phyloP scores from a whole-genome alignment of 2,113 vertebrate genomes.

The Scartelaos histophorus region DNA sequence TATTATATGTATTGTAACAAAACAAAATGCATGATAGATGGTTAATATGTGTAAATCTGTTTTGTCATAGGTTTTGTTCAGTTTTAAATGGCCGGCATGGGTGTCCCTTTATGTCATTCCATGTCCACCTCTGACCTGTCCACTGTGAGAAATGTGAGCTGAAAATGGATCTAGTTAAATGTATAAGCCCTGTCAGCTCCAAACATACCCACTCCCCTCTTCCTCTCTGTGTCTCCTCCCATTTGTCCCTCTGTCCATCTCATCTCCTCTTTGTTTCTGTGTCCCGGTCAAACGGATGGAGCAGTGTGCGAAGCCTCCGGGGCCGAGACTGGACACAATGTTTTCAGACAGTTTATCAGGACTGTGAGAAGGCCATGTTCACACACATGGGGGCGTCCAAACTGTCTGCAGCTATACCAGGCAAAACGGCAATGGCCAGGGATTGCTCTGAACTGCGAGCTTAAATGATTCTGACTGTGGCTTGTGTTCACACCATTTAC shows the following conservation, averaged over 20 bases:
- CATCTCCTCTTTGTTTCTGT: slow-evolving; percentile 1
- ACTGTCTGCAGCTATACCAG: slow-evolving; percentile 34
- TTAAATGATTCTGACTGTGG: slow-evolving; percentile 28
- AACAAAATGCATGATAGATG: no score
- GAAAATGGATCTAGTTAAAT: slow-evolving; percentile 26
- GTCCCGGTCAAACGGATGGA: slow-evolving; percentile 17
- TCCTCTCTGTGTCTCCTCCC: slow-evolving; percentile 30
- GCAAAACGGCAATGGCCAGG: slow-evolving; percentile 23
- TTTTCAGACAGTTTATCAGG: slow-evolving; percentile 56
- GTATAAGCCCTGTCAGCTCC: slow-evolving; percentile 13
- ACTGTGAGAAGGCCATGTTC: slow-evolving; percentile 37
- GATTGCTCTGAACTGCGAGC: slow-evolving; percentile 27
- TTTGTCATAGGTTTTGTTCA: no score
- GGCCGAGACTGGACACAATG: slow-evolving; percentile 39
- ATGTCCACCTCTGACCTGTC: slow-evolving; percentile 13
- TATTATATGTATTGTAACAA: no score
- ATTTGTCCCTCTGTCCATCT: slow-evolving; percentile 27
- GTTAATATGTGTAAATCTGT: no score
- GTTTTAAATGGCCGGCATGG: background rate
- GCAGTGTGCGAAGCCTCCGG: slow-evolving; percentile 7
- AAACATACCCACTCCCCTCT: slow-evolving; percentile 12
- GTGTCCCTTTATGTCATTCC: background rate
- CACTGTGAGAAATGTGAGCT: slow-evolving; percentile 7
- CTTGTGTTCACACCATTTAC: background rate
- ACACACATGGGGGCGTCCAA: slow-evolving; percentile 40